Base-by-base conservation (phyloP, 2,888 invertebrate genomes). In the Amorpha juglandis region DNA sequence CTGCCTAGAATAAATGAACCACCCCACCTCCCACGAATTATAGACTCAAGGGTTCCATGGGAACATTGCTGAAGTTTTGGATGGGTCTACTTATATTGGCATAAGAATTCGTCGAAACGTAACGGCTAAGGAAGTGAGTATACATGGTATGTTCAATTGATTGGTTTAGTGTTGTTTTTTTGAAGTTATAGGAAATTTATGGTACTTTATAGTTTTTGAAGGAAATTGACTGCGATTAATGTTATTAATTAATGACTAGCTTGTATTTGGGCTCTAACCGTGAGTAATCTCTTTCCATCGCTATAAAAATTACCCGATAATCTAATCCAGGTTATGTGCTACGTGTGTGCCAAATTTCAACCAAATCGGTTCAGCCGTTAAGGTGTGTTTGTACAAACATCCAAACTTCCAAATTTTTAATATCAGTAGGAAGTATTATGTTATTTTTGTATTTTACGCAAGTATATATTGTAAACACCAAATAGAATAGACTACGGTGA, bases 101-200 rank as follows among this genome's bases (percentile, higher is more conserved):
- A 48, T 73, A 75, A 73, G 74, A 75, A 73, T 75, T 71, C 71
- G 77, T 69, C 66, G 68, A 73, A 71, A 75, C 75, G 73, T 76
- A 76, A 74, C 76, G 68, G 69, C 68, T 77, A 71, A 72, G 73
- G 76, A 75, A 75, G 73, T 74, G 77, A 74, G 76, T 76, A 77
- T 78, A 77, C 78, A 75, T 77, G 73, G 77, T 76, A 16, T 58
- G 42, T 68, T 74, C 69, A 84, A 83, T 86, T 81, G 81, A 82
- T 82, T 80, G 78, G 78, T 73, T 75, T 72, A 64, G 63, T 58
- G 65, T 50, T 47, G 35, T 58, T 27, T 48, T 65, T 63, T 63
- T 16, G 35, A 38, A 9, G 27, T 11, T 33, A 33, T 48, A 48
- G 8, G 33, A n/a, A 63, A 48, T 27, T 47, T 42, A 38, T 11